Evolutionary conservation across 2,888 invertebrate species (phyloP).

Genomic region (Eulithis prunata): DNA sequence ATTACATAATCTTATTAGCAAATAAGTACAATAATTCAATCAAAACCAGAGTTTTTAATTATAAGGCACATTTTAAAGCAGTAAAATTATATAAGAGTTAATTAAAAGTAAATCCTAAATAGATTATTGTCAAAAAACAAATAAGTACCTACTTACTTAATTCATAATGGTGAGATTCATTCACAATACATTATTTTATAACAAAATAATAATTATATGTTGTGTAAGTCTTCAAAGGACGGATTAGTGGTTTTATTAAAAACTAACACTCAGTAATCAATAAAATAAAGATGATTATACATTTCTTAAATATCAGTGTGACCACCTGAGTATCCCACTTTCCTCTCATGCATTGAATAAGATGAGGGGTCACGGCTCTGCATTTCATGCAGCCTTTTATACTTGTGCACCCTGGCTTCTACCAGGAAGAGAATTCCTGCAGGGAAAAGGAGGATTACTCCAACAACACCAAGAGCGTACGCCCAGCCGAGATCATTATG

Average conservation of each 20-base stretch:
- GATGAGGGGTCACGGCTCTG: conserved; percentile 87
- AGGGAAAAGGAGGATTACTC: conserved; percentile 89
- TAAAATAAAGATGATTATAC: not conserved
- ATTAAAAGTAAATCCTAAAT: not conserved
- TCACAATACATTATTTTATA: not conserved
- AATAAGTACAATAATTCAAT: no score
- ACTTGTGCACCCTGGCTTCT: conserved; percentile 91
- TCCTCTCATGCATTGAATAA: conserved; percentile 87
- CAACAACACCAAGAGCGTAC: conserved; percentile 93
- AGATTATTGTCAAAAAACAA: not conserved
- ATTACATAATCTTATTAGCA: no score
- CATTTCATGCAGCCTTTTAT: conserved; percentile 88
- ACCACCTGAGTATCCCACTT: conserved; percentile 80
- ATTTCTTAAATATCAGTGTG: conserved; percentile 89
- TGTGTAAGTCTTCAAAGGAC: conserved; percentile 30
- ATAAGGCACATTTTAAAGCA: no score
- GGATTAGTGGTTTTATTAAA: conserved; percentile 31
- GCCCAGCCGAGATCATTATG: conserved; percentile 98
- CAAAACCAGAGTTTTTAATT: no score
- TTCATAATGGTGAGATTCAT: conserved; percentile 6
- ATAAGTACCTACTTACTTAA: not conserved
- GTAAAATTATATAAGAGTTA: no score
- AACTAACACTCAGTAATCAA: conserved; percentile 18
- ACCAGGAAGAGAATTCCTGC: conserved; percentile 92
- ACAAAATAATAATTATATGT: not conserved